Evolutionary conservation across 2,888 invertebrate species (phyloP).

Genomic region (Drosophila robusta): DNA sequence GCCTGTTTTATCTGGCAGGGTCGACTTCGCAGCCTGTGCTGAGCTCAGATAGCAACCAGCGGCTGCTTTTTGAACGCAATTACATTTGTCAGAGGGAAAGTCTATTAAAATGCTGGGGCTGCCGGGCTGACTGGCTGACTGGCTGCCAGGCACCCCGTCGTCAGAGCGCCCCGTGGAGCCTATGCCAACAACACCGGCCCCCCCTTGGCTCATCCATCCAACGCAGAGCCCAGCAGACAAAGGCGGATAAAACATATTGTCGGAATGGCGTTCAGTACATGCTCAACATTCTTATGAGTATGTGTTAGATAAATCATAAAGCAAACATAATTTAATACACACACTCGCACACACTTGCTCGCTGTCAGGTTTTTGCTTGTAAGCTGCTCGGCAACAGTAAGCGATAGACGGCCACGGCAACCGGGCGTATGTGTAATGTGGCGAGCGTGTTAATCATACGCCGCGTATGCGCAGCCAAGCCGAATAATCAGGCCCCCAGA

Average conservation of each 20-base stretch:
- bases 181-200: neutral
- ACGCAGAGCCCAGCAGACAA: conserved; percentile 32
- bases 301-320: conserved; percentile 70
- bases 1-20: conserved; percentile 5
- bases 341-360: conserved; percentile 21
- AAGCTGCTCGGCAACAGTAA: conserved; percentile 15
- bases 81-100: conserved; percentile 46
- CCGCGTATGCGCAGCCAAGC: conserved; percentile 46
- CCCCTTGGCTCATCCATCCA: neutral
- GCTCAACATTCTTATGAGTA: conserved; percentile 24
- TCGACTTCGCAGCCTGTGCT: conserved; percentile 1
- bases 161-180: conserved; percentile 31
- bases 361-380: conserved; percentile 16
- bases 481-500: conserved; percentile 47
- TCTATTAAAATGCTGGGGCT: conserved; percentile 50
- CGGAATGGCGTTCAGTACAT: conserved; percentile 37
- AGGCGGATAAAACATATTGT: conserved; percentile 60
- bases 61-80: conserved; percentile 48
- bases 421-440: conserved; percentile 58
- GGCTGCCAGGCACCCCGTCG: conserved; percentile 40
- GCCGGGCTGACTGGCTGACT: conserved; percentile 3
- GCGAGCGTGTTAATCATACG: conserved; percentile 68
- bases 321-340: conserved; percentile 68
- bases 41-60: conserved; percentile 24
- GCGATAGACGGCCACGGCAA: conserved; percentile 8